A percentile compares a stretch with the other conserved stretches of the same genome.
These are phyloP conservation scores for Lutraria rhynchaena DNA, from an alignment of 1,140 invertebrate species.

Conservation along the genomic window DNA sequence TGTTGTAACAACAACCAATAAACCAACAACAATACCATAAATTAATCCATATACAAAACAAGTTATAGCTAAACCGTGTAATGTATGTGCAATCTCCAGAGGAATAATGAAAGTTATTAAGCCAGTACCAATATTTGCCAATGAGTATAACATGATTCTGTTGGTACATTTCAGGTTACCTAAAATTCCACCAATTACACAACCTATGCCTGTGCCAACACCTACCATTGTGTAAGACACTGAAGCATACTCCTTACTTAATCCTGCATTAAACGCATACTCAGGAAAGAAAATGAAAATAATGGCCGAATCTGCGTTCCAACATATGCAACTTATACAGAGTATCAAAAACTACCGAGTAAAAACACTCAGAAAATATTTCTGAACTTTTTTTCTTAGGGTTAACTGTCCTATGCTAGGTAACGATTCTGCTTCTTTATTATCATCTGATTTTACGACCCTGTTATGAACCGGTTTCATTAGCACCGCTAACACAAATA, in stretches of 20 bases:
- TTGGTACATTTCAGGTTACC: constrained; percentile 68
- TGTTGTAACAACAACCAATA: constrained; percentile 72
- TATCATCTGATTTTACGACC: neutral
- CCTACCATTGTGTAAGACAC: constrained; percentile 65
- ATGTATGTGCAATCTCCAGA: constrained; percentile 44
- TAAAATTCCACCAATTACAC: constrained; percentile 69
- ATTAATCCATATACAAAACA: constrained; percentile 64
- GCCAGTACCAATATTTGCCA: constrained; percentile 68
- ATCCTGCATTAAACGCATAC: constrained; percentile 63
- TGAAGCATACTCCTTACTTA: constrained; percentile 64
- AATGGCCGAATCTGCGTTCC: constrained; percentile 72
- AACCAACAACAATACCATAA: constrained; percentile 74
- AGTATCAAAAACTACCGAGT: constrained; percentile 72
- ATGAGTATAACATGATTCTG: constrained; percentile 65
- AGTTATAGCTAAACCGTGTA: constrained; percentile 43
- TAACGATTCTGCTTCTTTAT: neutral
- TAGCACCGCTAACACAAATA: constrained; percentile 68
- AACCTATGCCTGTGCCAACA: constrained; percentile 69
- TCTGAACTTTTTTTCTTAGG: neutral
- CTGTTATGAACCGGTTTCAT: constrained; percentile 62
- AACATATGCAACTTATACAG: constrained; percentile 75
- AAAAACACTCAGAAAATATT: constrained; percentile 64
- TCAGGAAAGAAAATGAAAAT: constrained; percentile 70
- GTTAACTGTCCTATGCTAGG: neutral
- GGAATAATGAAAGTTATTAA: constrained; percentile 60